Evolutionary conservation across 2,113 vertebrate genomes (phyloP).

Genomic region (Pygoscelis adeliae): DNA sequence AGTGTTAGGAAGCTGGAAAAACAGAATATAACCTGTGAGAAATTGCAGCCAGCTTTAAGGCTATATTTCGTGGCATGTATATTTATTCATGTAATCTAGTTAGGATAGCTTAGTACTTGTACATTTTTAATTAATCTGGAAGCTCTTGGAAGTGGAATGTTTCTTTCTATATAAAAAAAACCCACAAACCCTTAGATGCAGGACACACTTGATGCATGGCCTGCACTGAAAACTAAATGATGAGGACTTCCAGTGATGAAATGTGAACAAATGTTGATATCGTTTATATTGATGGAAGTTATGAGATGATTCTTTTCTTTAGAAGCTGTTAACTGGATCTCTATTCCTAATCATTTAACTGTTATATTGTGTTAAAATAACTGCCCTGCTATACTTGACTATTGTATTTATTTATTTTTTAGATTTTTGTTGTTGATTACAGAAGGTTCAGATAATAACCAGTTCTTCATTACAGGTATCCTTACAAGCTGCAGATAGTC

Average conservation of each 20-base stretch:
- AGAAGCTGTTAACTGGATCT: not conserved
- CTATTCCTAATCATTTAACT: not conserved
- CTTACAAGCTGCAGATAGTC: not conserved
- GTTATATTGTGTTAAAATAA: not conserved
- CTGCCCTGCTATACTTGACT: not conserved
- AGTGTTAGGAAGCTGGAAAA: not conserved
- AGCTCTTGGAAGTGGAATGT: not conserved
- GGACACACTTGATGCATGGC: not conserved
- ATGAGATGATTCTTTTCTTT: not conserved
- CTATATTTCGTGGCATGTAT: not conserved
- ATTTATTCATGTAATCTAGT: not conserved
- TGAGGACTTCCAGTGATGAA: not conserved
- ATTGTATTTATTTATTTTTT: not conserved
- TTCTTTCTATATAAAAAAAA: not conserved
- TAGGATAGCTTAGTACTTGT: not conserved
- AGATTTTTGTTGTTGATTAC: not conserved
- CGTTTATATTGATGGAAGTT: not conserved
- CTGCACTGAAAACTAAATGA: not conserved
- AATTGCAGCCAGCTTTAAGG: not conserved
- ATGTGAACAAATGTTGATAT: not conserved
- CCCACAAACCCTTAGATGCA: not conserved
- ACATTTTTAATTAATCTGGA: not conserved
- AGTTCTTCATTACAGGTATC: constrained; percentile 3
- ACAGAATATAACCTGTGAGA: not conserved
- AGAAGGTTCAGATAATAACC: not conserved